Evolutionary conservation across 2,888 invertebrate species (phyloP).

Genomic region (Pecten maximus): DNA sequence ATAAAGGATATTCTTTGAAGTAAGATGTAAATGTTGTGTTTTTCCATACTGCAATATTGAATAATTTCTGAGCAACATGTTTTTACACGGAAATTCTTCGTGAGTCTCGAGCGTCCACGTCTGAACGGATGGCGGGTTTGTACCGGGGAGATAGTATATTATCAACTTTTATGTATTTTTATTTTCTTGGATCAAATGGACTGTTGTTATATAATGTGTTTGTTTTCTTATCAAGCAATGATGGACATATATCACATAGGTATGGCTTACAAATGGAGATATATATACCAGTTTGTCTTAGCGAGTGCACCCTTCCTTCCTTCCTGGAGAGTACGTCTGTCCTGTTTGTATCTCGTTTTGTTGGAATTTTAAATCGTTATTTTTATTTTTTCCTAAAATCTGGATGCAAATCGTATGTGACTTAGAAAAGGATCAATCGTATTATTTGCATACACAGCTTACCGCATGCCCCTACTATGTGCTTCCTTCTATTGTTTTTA

Average conservation of each 20-base stretch:
- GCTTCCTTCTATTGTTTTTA: background rate
- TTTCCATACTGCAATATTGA: no score
- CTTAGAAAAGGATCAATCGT: background rate
- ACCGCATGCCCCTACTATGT: background rate
- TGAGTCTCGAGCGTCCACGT: background rate
- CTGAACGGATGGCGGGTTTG: background rate
- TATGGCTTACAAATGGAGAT: background rate
- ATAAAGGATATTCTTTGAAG: no score
- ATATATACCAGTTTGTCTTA: background rate
- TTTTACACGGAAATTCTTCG: background rate
- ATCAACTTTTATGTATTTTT: no score
- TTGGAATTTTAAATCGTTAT: background rate
- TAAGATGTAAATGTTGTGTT: no score
- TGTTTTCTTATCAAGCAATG: conserved; percentile 23
- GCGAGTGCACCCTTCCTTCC: background rate
- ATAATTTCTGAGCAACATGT: background rate
- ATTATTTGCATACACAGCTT: no score
- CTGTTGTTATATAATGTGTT: background rate
- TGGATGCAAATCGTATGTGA: background rate
- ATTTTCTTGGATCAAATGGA: background rate
- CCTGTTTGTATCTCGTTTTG: background rate
- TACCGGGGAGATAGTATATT: background rate
- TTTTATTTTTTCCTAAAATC: background rate
- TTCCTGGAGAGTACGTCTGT: background rate
- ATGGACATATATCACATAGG: background rate